Conservation (phyloP, 2,113 vertebrate genomes). For the Amblyopsis rosae region DNA sequence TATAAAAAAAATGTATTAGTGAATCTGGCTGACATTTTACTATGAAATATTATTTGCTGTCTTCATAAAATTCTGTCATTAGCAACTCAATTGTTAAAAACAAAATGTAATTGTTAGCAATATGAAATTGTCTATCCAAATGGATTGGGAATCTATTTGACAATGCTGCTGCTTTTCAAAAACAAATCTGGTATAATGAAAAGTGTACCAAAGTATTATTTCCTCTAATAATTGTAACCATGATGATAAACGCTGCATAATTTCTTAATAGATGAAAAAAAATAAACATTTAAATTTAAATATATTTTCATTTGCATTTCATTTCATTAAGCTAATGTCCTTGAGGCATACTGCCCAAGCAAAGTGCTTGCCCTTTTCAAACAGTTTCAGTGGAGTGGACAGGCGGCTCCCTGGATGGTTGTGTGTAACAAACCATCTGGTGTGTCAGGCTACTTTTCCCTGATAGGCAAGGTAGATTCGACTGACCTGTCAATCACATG, state of each 20-base stretch:
- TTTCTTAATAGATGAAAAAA: conserved; percentile 74
- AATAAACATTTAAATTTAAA: conserved; percentile 67
- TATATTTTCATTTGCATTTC: conserved; percentile 9
- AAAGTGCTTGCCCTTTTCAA: too few species aligned
- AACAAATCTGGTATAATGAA: conserved; percentile 45
- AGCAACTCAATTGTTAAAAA: conserved; percentile 17
- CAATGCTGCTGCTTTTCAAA: conserved; percentile 29
- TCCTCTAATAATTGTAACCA: conserved; percentile 62
- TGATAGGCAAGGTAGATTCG: too few species aligned
- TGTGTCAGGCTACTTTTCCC: too few species aligned
- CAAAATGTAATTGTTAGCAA: conserved; percentile 6
- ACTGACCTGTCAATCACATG: too few species aligned
- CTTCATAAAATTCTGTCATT: conserved; percentile 16
- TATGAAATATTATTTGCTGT: too few species aligned
- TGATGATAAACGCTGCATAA: conserved; percentile 73
- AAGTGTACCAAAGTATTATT: conserved; percentile 77
- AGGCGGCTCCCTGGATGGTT: too few species aligned
- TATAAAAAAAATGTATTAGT: conserved; percentile 48
- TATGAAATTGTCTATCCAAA: background rate
- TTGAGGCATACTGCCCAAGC: too few species aligned
- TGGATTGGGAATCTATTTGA: conserved; percentile 24
- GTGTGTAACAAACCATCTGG: too few species aligned
- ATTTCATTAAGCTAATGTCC: background rate
- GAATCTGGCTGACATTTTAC: conserved; percentile 49
- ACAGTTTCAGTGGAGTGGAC: too few species aligned